Evolutionary conservation across 2,113 vertebrate species (phyloP).

Genomic region (Strigops habroptila): DNA sequence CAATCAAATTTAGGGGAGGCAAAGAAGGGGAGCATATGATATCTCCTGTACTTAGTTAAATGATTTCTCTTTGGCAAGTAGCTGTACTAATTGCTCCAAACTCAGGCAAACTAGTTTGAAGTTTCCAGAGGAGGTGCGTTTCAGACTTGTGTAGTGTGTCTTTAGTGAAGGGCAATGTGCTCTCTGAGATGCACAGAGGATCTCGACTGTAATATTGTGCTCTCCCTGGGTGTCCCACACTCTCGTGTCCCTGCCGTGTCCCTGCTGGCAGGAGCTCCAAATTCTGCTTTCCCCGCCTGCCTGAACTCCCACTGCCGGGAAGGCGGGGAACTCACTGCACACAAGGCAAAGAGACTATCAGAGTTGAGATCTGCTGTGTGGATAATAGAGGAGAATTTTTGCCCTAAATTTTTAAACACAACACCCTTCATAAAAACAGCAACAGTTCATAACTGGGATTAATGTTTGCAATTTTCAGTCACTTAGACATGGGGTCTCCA

Average conservation of each 20-base stretch:
- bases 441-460: constrained; percentile 78
- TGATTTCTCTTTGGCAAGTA: not conserved
- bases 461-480: constrained; percentile 81
- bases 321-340: not conserved
- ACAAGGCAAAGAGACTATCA: not conserved
- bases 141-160: not conserved
- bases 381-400: constrained; percentile 48
- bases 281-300: not conserved
- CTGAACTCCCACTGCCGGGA: not conserved
- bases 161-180: not conserved
- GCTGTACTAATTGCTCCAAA: not conserved
- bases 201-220: not conserved
- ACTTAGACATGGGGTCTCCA: constrained; percentile 78
- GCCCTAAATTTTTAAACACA: constrained; percentile 72
- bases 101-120: not conserved
- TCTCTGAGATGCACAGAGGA: not conserved
- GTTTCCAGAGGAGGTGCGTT: not conserved
- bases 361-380: not conserved
- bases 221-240: not conserved
- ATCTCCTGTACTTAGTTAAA: not conserved
- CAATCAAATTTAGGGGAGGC: constrained; percentile 2
- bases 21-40: not conserved
- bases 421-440: constrained; percentile 72
- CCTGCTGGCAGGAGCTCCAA: not conserved
- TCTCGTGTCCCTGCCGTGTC: not conserved